Base-by-base conservation (phyloP, 2,113 vertebrate species). In the Lipophrys pholis region DNA sequence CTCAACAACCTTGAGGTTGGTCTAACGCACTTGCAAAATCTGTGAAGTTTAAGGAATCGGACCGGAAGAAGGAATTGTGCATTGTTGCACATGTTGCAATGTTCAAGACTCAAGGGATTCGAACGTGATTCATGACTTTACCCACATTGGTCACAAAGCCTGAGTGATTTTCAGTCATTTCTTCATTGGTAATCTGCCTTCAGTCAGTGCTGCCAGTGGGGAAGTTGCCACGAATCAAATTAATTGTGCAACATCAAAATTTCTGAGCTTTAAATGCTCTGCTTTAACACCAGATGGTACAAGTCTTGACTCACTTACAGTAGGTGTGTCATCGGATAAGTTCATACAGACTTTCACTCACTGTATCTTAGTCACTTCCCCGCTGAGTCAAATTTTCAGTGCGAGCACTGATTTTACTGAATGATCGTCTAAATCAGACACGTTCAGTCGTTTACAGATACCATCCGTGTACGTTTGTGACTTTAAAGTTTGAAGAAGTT, bases 1-100 rank as follows among this genome's bases (percentile, higher is more conserved):
- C 94, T 98, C 58, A 99, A 99, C 89, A 99, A 99, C 87, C 94
- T 99, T 11, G 94, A 98, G 41, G 98, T 99, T 80, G 69, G 96
- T 93, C 36, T 2, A 8, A 14, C 0, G 8, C 8, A 35, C 6
- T 64, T 46, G 54, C 30, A 70, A 46, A 42, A 52, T 48, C 3
- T 57, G 46, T 61, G 2, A 52, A 2, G 1, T 40, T 40, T 55
- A 17, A 41, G 5, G 36, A 35, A 16, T 11, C 7, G 45, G 56
- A 14, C 6, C 7, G 7, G 6, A 12, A 35, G 15, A 67, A 42
- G 6, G 38, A 41, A 1, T 8, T 5, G 57, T 16, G 2, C 21
- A 30, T 30, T 30, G 21, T 30, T 30, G n/a, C 1, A 17, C 11
- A 14, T 45, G 11, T 21, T 30, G 11, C 5, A 50, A 5, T 42